A percentile compares a stretch with the other conserved stretches of the same genome.
Conservation (phyloP, 2,797 vertebrate species). For the Myripristis jacobus region DNA sequence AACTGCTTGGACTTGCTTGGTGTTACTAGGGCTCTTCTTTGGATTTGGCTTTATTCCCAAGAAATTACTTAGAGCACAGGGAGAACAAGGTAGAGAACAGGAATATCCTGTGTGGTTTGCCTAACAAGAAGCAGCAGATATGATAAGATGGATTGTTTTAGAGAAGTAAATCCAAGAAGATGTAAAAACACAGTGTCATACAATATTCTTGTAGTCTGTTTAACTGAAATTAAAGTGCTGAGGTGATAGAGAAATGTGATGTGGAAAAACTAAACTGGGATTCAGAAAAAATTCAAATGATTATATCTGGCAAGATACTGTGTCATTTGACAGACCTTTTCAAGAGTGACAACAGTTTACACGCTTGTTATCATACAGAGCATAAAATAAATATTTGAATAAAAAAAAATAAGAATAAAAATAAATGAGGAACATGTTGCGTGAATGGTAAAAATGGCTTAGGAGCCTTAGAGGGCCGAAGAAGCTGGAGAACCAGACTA, state of each 20-base stretch:
- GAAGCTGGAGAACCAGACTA: constrained; percentile 17
- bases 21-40: neutral
- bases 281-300: too few relatives aligned
- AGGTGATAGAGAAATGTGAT: too few relatives aligned
- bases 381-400: neutral
- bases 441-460: constrained; percentile 37
- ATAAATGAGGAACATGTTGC: constrained; percentile 34
- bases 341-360: neutral
- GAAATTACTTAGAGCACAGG: too few relatives aligned
- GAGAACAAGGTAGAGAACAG: neutral
- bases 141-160: constrained; percentile 4
- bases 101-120: neutral
- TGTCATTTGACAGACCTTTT: too few relatives aligned
- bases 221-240: too few relatives aligned
- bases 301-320: too few relatives aligned
- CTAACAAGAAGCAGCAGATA: neutral
- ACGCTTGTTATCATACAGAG: neutral
- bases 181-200: neutral
- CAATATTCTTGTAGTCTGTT: too few relatives aligned
- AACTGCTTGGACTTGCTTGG: neutral
- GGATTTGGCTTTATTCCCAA: too few relatives aligned
- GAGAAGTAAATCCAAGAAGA: constrained; percentile 11
- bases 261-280: too few relatives aligned
- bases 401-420: too few relatives aligned
- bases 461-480: neutral